Evolutionary conservation across 2,888 invertebrate species (phyloP).

Genomic region (Andricus quercusramuli): DNA sequence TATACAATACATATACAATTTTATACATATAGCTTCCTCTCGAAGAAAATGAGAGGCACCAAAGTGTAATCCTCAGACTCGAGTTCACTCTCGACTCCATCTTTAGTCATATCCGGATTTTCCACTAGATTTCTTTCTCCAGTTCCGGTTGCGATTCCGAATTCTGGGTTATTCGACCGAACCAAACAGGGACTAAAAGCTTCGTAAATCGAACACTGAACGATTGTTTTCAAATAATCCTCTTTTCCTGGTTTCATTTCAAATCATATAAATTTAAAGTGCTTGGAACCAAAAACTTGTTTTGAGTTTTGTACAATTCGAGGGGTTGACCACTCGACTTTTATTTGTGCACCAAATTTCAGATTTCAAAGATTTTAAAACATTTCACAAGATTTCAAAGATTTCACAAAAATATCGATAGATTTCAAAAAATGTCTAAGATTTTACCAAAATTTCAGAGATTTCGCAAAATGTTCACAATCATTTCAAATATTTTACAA

Average conservation of each 20-base stretch:
- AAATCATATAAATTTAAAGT: neutral
- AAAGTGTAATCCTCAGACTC: constrained; percentile 34
- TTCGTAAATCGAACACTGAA: constrained; percentile 24
- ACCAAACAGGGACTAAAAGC: constrained; percentile 26
- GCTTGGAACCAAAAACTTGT: no score
- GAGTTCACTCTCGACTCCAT: constrained; percentile 28
- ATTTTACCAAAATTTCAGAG: no score
- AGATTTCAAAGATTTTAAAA: no score
- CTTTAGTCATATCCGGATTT: constrained; percentile 36
- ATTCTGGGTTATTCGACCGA: constrained; percentile 24
- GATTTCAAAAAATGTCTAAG: no score
- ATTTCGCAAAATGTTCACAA: no score
- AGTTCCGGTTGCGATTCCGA: constrained; percentile 29
- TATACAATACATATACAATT: constrained; percentile 1
- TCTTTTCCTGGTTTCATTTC: constrained; percentile 10
- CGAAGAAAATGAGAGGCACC: constrained; percentile 24
- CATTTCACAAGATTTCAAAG: no score
- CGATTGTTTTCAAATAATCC: constrained; percentile 25
- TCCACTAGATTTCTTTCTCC: constrained; percentile 35
- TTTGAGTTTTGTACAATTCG: no score
- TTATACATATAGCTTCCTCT: constrained; percentile 7
- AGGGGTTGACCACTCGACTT: no score
- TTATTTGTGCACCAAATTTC: no score
- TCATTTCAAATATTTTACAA: no score
- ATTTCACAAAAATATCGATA: no score